Percentiles rank a stretch among this genome's conserved stretches.
Conservation (phyloP, 2,113 vertebrate genomes). For the Boulengeromyrus knoepffleri region DNA sequence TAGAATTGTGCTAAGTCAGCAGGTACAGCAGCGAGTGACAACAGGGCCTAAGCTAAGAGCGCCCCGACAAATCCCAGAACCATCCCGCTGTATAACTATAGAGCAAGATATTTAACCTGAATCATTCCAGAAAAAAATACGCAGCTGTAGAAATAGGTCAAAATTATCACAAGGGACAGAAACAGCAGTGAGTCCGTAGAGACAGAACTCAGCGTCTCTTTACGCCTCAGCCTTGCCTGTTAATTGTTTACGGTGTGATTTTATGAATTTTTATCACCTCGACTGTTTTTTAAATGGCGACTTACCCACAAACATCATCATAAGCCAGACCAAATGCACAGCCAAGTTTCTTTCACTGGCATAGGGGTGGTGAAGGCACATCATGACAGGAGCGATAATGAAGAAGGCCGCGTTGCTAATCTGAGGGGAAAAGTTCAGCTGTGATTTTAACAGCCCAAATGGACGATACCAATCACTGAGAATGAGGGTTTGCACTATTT, state of each 20-base stretch:
- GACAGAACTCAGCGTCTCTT: background rate
- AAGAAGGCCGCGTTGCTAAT: slow-evolving; percentile 85
- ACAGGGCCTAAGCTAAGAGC: background rate
- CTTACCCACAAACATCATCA: slow-evolving; percentile 76
- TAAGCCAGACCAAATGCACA: slow-evolving; percentile 56
- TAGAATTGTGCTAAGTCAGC: background rate
- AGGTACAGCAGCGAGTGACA: background rate
- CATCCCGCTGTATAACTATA: background rate
- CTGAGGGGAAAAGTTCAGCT: slow-evolving; percentile 49
- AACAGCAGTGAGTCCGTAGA: background rate
- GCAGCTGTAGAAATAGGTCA: background rate
- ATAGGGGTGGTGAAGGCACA: slow-evolving; percentile 77
- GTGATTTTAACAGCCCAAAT: background rate
- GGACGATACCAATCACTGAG: background rate
- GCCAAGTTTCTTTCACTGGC: slow-evolving; percentile 60
- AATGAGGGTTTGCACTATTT: background rate
- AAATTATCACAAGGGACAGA: background rate
- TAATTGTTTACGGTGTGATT: background rate
- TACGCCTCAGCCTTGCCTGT: background rate
- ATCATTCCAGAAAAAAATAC: background rate
- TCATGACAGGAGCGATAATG: slow-evolving; percentile 71
- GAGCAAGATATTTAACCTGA: background rate
- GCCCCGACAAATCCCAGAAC: background rate
- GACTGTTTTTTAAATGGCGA: background rate
- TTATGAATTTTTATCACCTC: background rate